Conservation (phyloP, 1,140 invertebrate genomes). For the Pogonomyrmex californicus region DNA sequence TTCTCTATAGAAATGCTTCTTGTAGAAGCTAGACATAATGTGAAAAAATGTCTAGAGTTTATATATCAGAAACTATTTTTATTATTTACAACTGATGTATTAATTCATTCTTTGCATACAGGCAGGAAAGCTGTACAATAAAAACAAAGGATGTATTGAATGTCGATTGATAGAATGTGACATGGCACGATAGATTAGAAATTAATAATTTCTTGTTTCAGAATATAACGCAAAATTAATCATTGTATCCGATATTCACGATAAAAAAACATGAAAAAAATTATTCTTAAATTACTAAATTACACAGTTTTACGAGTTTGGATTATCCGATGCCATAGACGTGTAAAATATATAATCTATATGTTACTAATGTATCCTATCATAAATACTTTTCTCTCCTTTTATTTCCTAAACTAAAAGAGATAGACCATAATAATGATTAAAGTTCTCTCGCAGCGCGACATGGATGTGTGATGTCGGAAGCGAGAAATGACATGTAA, state of each 20-base stretch:
- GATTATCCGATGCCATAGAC: slow-evolving; percentile 41
- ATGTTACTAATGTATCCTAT: neutral
- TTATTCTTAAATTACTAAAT: neutral
- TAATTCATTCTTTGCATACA: neutral
- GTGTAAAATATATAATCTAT: slow-evolving; percentile 11
- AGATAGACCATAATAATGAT: no score
- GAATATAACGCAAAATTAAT: neutral
- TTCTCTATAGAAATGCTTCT: neutral
- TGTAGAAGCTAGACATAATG: no score
- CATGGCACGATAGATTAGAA: neutral
- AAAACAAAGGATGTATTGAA: neutral
- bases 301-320: neutral
- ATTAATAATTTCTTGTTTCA: slow-evolving; percentile 20
- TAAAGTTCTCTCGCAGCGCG: no score
- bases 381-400: no score
- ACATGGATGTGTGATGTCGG: no score
- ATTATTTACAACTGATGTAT: slow-evolving; percentile 11
- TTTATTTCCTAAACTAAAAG: no score
- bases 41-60: slow-evolving; percentile 10
- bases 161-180: neutral
- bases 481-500: no score
- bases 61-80: slow-evolving; percentile 49
- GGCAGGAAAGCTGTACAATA: neutral
- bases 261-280: slow-evolving; percentile 1
- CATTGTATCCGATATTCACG: neutral